phyloP scores from a whole-genome alignment of 2,113 vertebrate genomes.

The Myrmophylax atrothorax region DNA sequence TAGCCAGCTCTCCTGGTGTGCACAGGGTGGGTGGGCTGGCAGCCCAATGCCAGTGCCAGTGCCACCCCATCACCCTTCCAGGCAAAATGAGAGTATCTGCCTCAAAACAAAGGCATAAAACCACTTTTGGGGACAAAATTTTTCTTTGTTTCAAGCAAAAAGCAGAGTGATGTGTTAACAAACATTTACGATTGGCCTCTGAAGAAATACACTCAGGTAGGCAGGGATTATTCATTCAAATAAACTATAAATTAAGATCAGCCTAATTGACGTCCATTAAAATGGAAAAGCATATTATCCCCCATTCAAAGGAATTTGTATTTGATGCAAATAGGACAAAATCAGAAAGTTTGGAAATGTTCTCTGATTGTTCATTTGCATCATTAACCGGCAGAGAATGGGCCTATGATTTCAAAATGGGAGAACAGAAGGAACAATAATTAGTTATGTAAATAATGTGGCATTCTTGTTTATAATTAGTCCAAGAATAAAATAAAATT shows the following conservation, averaged over 20 bases:
- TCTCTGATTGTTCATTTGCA: conserved; percentile 81
- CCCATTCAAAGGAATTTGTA: conserved; percentile 80
- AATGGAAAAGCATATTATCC: conserved; percentile 81
- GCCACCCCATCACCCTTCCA: fast-evolving
- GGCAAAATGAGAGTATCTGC: fast-evolving
- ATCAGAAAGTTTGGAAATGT: conserved; percentile 80
- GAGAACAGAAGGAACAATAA: conserved; percentile 98
- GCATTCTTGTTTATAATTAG: conserved; percentile 99
- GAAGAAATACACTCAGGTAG: conserved; percentile 81
- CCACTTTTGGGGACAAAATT: background rate
- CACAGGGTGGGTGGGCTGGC: background rate
- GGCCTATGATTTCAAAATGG: conserved; percentile 76
- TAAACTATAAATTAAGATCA: conserved; percentile 85
- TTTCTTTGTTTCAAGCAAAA: conserved; percentile 12
- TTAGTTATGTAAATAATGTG: conserved; percentile 99
- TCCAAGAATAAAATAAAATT: conserved; percentile 89
- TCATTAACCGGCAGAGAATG: conserved; percentile 73
- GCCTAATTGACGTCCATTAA: conserved; percentile 84
- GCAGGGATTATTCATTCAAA: conserved; percentile 81
- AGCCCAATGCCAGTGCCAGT: background rate
- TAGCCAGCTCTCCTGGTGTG: background rate
- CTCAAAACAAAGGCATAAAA: background rate
- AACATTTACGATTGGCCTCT: conserved; percentile 71
- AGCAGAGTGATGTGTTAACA: conserved; percentile 78
- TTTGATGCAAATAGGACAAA: conserved; percentile 84